Conservation (phyloP, 2,797 vertebrate species). For the Linurgus olivaceus region DNA sequence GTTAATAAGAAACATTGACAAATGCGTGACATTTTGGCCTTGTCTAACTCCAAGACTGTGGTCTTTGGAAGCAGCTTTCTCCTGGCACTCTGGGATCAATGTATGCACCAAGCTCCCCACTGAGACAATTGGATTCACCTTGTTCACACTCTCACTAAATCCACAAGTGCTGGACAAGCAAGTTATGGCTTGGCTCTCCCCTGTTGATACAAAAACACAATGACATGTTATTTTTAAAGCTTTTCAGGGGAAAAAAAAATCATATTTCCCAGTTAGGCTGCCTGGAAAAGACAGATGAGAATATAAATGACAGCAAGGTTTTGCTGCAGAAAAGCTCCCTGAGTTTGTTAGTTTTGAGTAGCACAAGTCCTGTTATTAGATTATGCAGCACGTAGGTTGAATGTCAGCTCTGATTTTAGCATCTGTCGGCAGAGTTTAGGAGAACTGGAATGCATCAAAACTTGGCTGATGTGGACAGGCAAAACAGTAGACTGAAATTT, state of each 20-base stretch:
- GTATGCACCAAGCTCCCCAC: neutral
- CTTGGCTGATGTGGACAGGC: slow-evolving; percentile 40
- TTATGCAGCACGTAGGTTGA: slow-evolving; percentile 22
- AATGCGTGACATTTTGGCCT: neutral
- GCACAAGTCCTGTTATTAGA: slow-evolving; percentile 2
- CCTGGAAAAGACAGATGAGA: slow-evolving; percentile 18
- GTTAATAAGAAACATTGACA: neutral
- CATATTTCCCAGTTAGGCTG: neutral
- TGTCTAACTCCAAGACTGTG: neutral
- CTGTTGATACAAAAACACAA: neutral
- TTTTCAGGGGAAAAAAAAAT: neutral
- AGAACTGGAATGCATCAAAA: slow-evolving; percentile 56
- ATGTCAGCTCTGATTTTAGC: slow-evolving; percentile 46
- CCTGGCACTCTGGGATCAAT: neutral
- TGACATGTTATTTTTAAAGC: neutral
- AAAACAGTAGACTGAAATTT: slow-evolving; percentile 67
- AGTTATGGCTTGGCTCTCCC: neutral
- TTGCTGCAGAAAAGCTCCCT: slow-evolving; percentile 17
- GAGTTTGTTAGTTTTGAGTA: slow-evolving; percentile 30
- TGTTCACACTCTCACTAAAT: neutral
- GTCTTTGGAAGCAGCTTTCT: neutral
- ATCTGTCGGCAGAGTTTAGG: slow-evolving; percentile 35
- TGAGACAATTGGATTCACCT: slow-evolving; percentile 5
- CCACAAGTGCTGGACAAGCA: neutral
- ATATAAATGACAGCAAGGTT: slow-evolving; percentile 12